Percentiles rank a stretch among this genome's conserved stretches.
These are phyloP conservation scores for Melanotaenia boesemani DNA, from an alignment of 2,797 vertebrate genomes.

Conservation along the genomic window DNA sequence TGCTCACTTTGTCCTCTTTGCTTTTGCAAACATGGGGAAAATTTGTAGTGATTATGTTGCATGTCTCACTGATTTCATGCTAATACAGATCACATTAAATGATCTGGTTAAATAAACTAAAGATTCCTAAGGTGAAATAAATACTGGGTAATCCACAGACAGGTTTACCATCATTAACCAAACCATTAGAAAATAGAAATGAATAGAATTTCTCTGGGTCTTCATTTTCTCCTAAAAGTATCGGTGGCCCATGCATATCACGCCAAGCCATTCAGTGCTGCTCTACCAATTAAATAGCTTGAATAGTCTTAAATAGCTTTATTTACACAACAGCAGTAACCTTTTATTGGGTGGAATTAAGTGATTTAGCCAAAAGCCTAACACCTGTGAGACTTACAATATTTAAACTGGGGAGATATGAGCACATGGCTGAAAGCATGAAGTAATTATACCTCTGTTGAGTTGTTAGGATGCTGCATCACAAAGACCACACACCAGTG, in stretches of 20 bases:
- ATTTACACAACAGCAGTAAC: not conserved
- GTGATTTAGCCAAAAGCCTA: not conserved
- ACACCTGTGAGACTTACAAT: not conserved
- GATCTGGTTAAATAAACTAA: not conserved
- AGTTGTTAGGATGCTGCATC: not conserved
- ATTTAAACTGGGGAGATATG: not conserved
- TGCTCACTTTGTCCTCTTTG: not conserved
- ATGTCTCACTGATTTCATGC: not conserved
- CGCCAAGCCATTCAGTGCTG: not conserved
- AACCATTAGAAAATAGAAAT: not conserved
- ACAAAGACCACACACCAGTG: not conserved
- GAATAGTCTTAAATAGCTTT: not conserved
- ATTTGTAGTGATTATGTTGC: not conserved
- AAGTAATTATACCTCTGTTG: not conserved
- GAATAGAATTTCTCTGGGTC: not conserved
- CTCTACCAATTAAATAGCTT: not conserved
- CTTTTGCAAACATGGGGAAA: not conserved
- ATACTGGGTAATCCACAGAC: not conserved
- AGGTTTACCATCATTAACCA: not conserved
- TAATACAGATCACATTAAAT: constrained; percentile 6
- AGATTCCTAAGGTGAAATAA: not conserved
- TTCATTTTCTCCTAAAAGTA: not conserved
- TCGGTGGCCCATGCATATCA: not conserved
- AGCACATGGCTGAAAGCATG: not conserved
- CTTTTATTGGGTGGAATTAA: not conserved